Base-by-base conservation (phyloP, 2,797 vertebrate species). In the Tolypeutes matacus region DNA sequence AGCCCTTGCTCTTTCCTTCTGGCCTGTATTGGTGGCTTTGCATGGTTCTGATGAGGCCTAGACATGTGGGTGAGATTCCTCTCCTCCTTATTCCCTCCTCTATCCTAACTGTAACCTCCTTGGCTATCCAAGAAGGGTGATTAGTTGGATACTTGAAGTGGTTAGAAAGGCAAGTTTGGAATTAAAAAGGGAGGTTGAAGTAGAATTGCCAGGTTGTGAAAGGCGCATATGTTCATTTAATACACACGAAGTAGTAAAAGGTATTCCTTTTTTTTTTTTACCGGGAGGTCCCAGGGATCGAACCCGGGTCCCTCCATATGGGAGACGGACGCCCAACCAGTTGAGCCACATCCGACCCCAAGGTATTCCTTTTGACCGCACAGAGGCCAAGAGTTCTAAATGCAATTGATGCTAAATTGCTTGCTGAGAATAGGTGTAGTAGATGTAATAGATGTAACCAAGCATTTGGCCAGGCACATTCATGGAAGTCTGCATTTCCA, bases 401-500 rank as follows among this genome's bases (percentile, higher is more conserved):
- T 92, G 65, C 14, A 92, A 42, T 49, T 72, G 88, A 91, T 93
- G 53, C 39, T 96, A 72, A 89, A 20, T 96, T 90, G 85, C 73
- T 93, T 92, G 51, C n/a, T 92, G 93, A 75, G 89, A 90, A 81
- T 72, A 94, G 75, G 64, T 85, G 18, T 85, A 65, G 76, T 46
- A 83, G 78, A 72, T 90, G 62, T 80, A 94, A 80, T 17, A 67
- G 53, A 53, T 18, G 15, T 18, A 53, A 15, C 17, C 53, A 78
- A 86, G 78, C 53, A 64, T 88, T 80, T 25, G 58, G 69, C 64
- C 73, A 72, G 83, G 62, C 88, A 75, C 46, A 29, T 53, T 90
- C 83, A 96, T 80, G 82, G 88, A 95, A 92, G 87, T 82, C 70
- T 89, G 75, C 7, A 51, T 92, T 96, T 96, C 95, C 90, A 84